A percentile compares a stretch with the other conserved stretches of the same genome.
Evolutionary conservation across 2,113 vertebrate genomes (phyloP).

Genomic region (Tachycineta bicolor): DNA sequence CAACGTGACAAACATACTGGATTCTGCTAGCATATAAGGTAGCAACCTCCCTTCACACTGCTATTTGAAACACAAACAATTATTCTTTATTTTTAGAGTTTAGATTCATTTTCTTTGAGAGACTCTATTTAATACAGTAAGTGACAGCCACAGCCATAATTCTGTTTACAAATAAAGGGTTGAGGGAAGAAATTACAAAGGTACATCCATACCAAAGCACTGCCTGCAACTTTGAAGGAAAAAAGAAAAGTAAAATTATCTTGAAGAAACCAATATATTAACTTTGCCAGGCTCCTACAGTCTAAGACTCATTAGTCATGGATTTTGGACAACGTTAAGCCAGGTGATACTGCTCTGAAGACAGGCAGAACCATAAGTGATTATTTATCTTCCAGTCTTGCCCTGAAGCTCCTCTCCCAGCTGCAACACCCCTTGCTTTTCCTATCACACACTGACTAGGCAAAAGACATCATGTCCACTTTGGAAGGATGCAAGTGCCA

Average conservation of each 20-base stretch:
- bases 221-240: background rate
- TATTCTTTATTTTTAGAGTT: background rate
- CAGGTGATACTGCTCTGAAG: background rate
- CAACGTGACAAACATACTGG: conserved; percentile 4
- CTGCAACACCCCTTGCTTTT: background rate
- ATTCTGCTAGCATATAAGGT: background rate
- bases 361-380: background rate
- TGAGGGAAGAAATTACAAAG: background rate
- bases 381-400: background rate
- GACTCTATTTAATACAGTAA: background rate
- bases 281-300: background rate
- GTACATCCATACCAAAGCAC: background rate
- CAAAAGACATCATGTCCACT: background rate
- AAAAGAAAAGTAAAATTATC: background rate
- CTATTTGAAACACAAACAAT: background rate
- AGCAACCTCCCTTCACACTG: background rate
- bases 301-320: background rate
- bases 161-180: background rate
- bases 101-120: background rate
- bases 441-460: background rate
- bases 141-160: background rate
- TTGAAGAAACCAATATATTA: background rate
- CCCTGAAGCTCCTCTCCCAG: background rate
- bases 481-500: background rate
- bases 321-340: background rate